phyloP scores from a whole-genome alignment of 2,888 invertebrate genomes.

The Choreutis nemorana region DNA sequence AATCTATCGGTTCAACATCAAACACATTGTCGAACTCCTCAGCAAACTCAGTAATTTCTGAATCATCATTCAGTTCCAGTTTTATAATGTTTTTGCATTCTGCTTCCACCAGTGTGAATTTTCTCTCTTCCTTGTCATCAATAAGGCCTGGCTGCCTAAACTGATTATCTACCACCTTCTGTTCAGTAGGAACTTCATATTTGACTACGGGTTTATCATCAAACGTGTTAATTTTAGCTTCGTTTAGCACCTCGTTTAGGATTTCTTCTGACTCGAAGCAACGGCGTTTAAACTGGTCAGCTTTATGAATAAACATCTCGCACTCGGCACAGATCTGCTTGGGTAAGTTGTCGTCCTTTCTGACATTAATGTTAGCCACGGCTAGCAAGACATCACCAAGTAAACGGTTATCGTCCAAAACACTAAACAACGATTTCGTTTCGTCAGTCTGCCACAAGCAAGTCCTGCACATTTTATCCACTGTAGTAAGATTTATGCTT shows the following conservation, averaged over 20 bases:
- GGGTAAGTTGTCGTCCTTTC: conserved; percentile 28
- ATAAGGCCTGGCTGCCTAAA: conserved; percentile 12
- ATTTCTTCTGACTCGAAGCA: conserved; percentile 34
- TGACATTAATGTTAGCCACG: conserved; percentile 31
- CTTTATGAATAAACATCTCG: conserved; percentile 27
- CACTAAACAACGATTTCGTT: conserved; percentile 30
- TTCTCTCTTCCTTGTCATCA: conserved; percentile 12
- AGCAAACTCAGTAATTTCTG: not conserved
- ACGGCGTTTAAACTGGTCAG: conserved; percentile 38
- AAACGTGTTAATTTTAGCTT: not conserved
- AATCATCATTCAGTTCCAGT: not conserved
- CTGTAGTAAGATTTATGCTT: conserved; percentile 6
- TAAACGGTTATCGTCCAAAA: conserved; percentile 6
- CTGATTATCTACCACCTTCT: conserved; percentile 5
- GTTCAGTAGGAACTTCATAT: conserved; percentile 3
- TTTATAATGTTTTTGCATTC: conserved; percentile 2
- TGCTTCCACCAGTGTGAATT: conserved; percentile 11
- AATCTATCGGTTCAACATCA: too few species aligned
- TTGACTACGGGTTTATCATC: conserved; percentile 8
- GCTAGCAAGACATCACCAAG: conserved; percentile 21
- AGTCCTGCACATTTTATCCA: conserved; percentile 32
- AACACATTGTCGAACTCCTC: not conserved
- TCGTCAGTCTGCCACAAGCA: conserved; percentile 27
- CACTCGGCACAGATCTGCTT: conserved; percentile 45
- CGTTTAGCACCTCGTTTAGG: conserved; percentile 23